Base-by-base conservation (phyloP, 1,140 invertebrate genomes). In the Schlechtendalia chinensis region DNA sequence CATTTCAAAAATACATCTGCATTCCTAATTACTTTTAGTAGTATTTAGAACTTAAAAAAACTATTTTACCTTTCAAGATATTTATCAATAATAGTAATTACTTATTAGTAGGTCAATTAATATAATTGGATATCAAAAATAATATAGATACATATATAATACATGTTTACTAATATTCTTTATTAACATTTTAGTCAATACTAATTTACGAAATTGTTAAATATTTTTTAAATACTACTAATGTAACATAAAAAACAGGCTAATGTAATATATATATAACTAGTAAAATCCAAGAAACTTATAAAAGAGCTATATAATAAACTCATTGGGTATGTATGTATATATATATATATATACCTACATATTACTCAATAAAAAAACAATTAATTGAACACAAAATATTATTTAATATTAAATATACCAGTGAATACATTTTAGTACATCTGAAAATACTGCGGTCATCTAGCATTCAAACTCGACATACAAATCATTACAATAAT, bases 401-500 rank as follows among this genome's bases (percentile, higher is more conserved):
- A 45, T 11, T 45, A 45, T 14, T 67, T 45, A 45, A 63, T 11
- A 10, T 67, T 67, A 22, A 0, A 8, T 1, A 45, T 0, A 1
- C 10, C 5, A 47, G 11, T 69, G 27, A 69, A 67, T 67, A 12
- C 10, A 69, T 5, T 19, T 14, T 45, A 50, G 24, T 71, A 53
- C 24, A 53, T 71, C 16, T 14, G 22, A 53, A 71, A 50, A 71
- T 71, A 71, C 22, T 71, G 47, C 11, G 67, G 16, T 71, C 67
- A 27, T 29, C 50, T 32, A 72, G 17, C 14, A 47, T 69, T 45
- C 32, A 24, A 69, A 69, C n/a, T 11, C 14, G 47, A 69, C 12
- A 72, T 19, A 69, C 24, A 72, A 29, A 32, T 72, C 27, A 6
- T 32, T 72, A 53, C 50, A 72, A 54, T 72, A 53, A 69, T 69